Evolutionary conservation across 2,888 invertebrate species (phyloP), one percentile per base, ranked within the genome.

Genomic region (Dryobotodes eremita): DNA sequence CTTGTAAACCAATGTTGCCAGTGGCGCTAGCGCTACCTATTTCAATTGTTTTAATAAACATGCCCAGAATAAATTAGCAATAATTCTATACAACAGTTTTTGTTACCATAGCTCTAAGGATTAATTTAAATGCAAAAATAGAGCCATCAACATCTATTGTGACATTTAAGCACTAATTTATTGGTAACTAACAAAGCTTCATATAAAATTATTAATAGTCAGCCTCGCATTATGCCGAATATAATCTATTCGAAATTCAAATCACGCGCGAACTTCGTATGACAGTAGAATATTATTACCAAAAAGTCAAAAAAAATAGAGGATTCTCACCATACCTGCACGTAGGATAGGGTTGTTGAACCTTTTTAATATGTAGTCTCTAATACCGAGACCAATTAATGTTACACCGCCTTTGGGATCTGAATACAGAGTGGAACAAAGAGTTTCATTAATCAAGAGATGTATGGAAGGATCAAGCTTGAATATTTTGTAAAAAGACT

Each of bases 301-400:
- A 74, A 79, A 88, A 90, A 90, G 82, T 80, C 76, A 81, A 77
- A 86, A 92, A 89, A 79, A 50, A 50, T 75, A 62, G 79, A 57
- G 75, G 83, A 91, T 92, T 94, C 92, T 84, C 89, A 90, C 89
- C 93, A 94, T 95, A 90, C 91, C 91, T 92, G 83, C 94, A 93
- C 95, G 95, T 91, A 88, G 77, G 68, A 77, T 74, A 86, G 88
- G 95, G 94, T 95, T 95, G 93, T 92, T 93, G 95, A 93, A 92
- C 95, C 92, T 94, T 95, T 94, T 95, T 94, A 94, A 92, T 94
- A 94, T 95, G 94, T 93, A 91, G 87, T 90, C 88, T 86, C 91
- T 91, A 91, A 93, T 90, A 90, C 91, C 89, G 90, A 89, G 91
- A 92, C 92, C 94, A 96, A 96, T 96, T 95, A 96, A 95, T 94